Evolutionary conservation across 2,888 invertebrate genomes (phyloP), one percentile per base, ranked within the genome.

Genomic region (Eilema sororculum): DNA sequence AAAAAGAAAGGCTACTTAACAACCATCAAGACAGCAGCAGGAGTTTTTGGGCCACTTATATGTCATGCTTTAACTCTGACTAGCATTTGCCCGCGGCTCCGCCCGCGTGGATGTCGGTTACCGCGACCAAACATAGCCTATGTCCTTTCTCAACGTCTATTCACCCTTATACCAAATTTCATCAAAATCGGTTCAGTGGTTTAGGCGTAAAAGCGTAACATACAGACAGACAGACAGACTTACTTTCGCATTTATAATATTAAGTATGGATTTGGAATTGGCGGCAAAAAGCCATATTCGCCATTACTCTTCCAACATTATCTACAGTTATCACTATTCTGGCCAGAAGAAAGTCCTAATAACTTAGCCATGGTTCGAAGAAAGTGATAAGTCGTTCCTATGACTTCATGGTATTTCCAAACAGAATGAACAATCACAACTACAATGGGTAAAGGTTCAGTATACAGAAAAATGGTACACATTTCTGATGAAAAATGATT

Each of bases 21-120:
- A 2, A 30, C 22, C n/a, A 28, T 30, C 12, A 65, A 65, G 22
- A 57, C n/a, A n/a, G 57, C 20, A n/a, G 56, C 65, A 16, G n/a
- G n/a, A 13, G 20, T 30, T 16, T 2, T 57, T 2, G 65, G 65
- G 0, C 77, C 81, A 0, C 67, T 90, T 1, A 57, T 12, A 8
- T 24, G 57, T 12, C 57, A 57, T 57, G 12, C 22, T 24, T 57
- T 57, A 57, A 12, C 57, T 10, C 24, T 57, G 24, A n/a, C n/a
- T n/a, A n/a, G n/a, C n/a, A n/a, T n/a, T n/a, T n/a, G n/a, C n/a
- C n/a, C n/a, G n/a, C n/a, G n/a, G n/a, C n/a, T n/a, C n/a, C n/a
- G n/a, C n/a, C n/a, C n/a, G n/a, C n/a, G n/a, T n/a, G n/a, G n/a
- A n/a, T n/a, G n/a, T n/a, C n/a, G n/a, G n/a, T n/a, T n/a, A n/a